phyloP scores from a whole-genome alignment of 2,797 vertebrate species.

The Falco concolor region DNA sequence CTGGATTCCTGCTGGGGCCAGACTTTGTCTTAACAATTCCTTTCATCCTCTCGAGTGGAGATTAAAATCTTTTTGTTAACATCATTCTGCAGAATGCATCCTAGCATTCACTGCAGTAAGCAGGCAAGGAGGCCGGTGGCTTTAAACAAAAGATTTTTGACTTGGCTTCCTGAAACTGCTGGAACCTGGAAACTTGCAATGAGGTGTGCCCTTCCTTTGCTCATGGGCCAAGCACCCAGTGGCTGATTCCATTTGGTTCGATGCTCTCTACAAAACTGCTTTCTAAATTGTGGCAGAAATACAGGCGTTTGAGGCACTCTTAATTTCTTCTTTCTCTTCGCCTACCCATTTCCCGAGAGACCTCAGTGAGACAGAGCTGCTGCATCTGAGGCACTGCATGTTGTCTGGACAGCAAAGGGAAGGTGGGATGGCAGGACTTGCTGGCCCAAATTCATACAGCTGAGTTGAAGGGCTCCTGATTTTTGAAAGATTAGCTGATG shows the following conservation, averaged over 20 bases:
- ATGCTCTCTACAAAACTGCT: background rate
- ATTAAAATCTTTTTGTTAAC: background rate
- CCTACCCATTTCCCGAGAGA: background rate
- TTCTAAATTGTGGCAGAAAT: background rate
- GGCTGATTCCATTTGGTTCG: background rate
- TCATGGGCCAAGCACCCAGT: background rate
- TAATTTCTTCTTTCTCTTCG: background rate
- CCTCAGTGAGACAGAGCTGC: background rate
- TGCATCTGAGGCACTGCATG: accelerated
- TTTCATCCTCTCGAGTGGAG: background rate
- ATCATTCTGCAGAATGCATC: background rate
- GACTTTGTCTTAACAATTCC: background rate
- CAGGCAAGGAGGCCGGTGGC: background rate
- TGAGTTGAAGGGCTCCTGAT: background rate
- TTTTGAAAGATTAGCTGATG: background rate
- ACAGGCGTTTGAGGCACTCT: background rate
- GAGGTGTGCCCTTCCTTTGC: background rate
- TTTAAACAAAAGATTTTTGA: background rate
- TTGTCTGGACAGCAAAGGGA: too few species aligned
- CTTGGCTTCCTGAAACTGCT: background rate
- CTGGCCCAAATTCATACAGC: background rate
- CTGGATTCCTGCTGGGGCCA: background rate
- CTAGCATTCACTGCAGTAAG: background rate
- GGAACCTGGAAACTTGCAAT: background rate
- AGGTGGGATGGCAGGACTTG: background rate